Evolutionary conservation across 1,140 invertebrate species (phyloP).

Genomic region (Saccostrea glomerata): DNA sequence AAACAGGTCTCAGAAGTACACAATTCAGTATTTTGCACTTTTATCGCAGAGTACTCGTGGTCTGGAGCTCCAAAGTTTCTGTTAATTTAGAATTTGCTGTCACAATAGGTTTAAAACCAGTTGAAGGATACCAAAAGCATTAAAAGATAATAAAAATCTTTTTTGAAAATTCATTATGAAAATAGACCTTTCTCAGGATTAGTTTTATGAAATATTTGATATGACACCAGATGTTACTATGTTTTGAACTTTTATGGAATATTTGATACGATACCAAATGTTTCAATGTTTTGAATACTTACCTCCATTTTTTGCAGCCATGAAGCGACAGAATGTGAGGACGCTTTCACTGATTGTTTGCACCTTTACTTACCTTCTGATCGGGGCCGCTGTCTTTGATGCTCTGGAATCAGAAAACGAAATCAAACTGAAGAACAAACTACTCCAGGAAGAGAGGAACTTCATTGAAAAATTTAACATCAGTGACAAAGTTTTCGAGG

Average conservation of each 20-base stretch:
- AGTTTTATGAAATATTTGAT: too few species aligned
- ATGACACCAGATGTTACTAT: not conserved
- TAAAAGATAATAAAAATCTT: too few species aligned
- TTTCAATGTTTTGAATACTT: not conserved
- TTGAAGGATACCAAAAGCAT: too few species aligned
- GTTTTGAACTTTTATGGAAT: not conserved
- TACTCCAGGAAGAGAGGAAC: conserved; percentile 87
- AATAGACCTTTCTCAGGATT: too few species aligned
- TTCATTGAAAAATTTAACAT: conserved; percentile 96
- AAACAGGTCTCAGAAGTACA: not conserved
- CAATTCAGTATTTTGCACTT: not conserved
- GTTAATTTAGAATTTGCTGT: too few species aligned
- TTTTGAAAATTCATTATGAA: too few species aligned
- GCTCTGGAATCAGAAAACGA: conserved; percentile 98
- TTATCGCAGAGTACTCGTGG: not conserved
- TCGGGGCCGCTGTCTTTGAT: conserved; percentile 99
- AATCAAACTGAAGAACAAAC: conserved; percentile 89
- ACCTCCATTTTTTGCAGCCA: conserved; percentile 24
- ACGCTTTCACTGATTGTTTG: conserved; percentile 98
- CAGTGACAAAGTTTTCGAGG: conserved; percentile 92
- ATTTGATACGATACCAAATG: not conserved
- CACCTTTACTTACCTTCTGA: conserved; percentile 98
- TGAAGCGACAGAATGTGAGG: conserved; percentile 99
- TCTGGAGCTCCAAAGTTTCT: not conserved
- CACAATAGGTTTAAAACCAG: too few species aligned